Conservation (phyloP, 2,888 invertebrate genomes). For the Hanleya hanleyi region DNA sequence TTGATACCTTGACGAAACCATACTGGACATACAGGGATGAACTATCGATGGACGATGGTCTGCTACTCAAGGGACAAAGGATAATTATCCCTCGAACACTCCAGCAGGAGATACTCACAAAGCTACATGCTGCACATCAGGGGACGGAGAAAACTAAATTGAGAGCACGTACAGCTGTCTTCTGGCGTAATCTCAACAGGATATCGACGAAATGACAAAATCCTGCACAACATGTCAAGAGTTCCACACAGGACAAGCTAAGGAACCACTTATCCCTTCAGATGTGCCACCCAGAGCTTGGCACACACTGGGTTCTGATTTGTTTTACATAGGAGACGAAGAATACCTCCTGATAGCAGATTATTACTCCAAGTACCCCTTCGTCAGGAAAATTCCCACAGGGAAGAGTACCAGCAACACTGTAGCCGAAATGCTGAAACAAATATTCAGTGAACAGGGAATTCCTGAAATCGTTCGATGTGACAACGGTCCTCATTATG, state of each 20-base stretch:
- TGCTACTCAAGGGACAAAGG: constrained; percentile 29
- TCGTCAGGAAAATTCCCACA: constrained; percentile 10
- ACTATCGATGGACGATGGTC: constrained; percentile 24
- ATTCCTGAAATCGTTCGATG: constrained; percentile 26
- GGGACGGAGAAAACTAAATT: constrained; percentile 23
- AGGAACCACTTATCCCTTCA: constrained; percentile 12
- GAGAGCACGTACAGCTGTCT: constrained; percentile 21
- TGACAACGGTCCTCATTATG: constrained; percentile 40
- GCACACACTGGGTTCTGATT: constrained; percentile 25
- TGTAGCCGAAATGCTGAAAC: neutral
- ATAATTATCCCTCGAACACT: constrained; percentile 19
- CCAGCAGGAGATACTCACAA: constrained; percentile 14
- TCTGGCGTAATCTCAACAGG: constrained; percentile 29
- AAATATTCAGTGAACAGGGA: constrained; percentile 23
- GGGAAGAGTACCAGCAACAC: neutral
- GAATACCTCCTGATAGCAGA: constrained; percentile 23
- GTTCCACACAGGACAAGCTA: constrained; percentile 13
- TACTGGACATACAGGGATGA: constrained; percentile 29
- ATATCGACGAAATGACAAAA: constrained; percentile 17
- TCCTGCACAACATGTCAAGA: constrained; percentile 17
- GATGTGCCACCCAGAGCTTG: constrained; percentile 24
- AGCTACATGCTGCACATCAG: constrained; percentile 25
- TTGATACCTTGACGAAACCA: constrained; percentile 13
- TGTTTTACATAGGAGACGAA: constrained; percentile 19
- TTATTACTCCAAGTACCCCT: constrained; percentile 16